Conservation (phyloP, 2,113 vertebrate species). For the Sapayoa aenigma region DNA sequence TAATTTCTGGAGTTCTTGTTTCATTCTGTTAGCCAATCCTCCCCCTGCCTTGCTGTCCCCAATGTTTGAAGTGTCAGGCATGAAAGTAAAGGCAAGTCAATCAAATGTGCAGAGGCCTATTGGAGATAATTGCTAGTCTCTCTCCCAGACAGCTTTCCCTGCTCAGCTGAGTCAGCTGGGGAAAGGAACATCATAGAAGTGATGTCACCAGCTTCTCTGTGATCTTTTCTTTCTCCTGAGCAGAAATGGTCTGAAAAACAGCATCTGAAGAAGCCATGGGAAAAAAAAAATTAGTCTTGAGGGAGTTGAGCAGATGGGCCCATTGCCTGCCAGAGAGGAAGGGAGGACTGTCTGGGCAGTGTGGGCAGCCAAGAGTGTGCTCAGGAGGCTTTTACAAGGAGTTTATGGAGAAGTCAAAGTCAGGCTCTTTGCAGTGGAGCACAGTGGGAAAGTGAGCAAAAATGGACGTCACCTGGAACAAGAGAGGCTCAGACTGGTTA, state of each 20-base stretch:
- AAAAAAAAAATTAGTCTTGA: neutral
- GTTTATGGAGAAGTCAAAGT: neutral
- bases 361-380: neutral
- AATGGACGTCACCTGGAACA: neutral
- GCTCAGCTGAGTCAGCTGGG: neutral
- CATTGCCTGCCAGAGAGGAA: neutral
- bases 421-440: neutral
- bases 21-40: neutral
- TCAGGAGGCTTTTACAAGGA: neutral
- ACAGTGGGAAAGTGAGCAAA: neutral
- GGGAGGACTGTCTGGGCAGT: neutral
- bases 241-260: neutral
- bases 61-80: constrained; percentile 41
- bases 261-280: neutral
- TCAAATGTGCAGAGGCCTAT: neutral
- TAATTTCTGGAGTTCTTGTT: neutral
- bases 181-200: neutral
- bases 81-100: constrained; percentile 47
- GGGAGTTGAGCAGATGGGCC: neutral
- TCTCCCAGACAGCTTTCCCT: neutral
- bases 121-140: constrained; percentile 45
- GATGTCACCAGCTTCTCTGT: neutral
- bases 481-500: neutral
- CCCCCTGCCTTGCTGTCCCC: neutral
- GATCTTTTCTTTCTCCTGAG: neutral